These are phyloP conservation scores for Girardinus metallicus DNA, from an alignment of 2,797 vertebrate species.

Conservation along the genomic window DNA sequence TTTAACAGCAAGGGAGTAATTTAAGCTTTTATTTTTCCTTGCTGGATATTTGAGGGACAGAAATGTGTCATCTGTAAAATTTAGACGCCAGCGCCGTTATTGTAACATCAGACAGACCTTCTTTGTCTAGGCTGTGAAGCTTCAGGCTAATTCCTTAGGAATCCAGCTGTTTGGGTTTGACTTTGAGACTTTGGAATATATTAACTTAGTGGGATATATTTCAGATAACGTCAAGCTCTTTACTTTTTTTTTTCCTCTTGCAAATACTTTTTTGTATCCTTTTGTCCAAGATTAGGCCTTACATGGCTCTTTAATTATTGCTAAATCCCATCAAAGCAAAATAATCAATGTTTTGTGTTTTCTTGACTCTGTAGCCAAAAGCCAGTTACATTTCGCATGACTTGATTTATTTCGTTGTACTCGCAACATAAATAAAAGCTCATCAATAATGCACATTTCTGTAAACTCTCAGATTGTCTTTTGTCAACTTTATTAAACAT, in stretches of 20 bases:
- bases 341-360: not conserved
- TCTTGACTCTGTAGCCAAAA: no score
- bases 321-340: not conserved
- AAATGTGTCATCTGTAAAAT: not conserved
- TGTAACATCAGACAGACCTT: not conserved
- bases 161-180: conserved; percentile 3
- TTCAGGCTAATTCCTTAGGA: not conserved
- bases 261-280: not conserved
- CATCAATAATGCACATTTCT: not conserved
- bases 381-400: not conserved
- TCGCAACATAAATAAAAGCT: not conserved
- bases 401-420: not conserved
- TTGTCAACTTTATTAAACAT: not conserved
- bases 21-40: not conserved
- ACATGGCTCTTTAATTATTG: not conserved
- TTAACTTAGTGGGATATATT: not conserved
- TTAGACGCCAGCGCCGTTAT: not conserved
- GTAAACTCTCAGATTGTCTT: not conserved
- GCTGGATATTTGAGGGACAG: not conserved
- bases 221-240: not conserved
- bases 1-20: not conserved
- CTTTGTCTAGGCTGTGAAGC: not conserved
- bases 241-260: not conserved
- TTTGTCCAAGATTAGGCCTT: not conserved
- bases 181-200: not conserved